Conservation (phyloP, 2,113 vertebrate species). For the Etia nguti region DNA sequence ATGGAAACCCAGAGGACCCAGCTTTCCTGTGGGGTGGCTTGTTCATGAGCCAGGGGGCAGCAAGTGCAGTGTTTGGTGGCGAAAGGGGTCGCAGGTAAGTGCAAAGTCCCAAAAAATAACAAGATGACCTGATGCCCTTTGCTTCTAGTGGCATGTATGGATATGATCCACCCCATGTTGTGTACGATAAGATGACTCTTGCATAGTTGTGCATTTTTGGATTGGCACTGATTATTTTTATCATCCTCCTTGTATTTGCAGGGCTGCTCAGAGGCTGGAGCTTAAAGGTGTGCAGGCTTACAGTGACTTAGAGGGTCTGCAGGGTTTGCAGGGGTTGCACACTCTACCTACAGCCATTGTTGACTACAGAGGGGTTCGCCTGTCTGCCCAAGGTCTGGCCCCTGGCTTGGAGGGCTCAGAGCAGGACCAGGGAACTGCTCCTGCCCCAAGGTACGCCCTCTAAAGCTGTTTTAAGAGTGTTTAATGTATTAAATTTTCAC, state of each 20-base stretch:
- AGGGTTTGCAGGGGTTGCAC: conserved; percentile 72
- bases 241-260: neutral
- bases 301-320: conserved; percentile 62
- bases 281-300: conserved; percentile 73
- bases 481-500: neutral
- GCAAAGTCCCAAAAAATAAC: neutral
- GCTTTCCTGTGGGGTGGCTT: conserved; percentile 77
- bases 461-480: neutral
- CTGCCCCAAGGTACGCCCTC: conserved; percentile 35
- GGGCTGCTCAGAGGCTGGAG: conserved; percentile 75
- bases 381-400: conserved; percentile 78
- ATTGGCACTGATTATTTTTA: neutral
- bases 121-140: neutral
- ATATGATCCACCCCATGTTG: neutral
- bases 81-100: conserved; percentile 70
- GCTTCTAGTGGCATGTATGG: neutral
- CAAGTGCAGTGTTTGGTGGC: conserved; percentile 59
- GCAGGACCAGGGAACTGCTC: conserved; percentile 44
- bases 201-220: neutral
- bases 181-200: neutral
- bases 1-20: conserved; percentile 69
- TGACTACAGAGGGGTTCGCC: conserved; percentile 77
- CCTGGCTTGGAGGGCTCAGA: conserved; percentile 73
- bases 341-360: conserved; percentile 77
- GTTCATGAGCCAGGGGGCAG: conserved; percentile 75